Evolutionary conservation across 1,140 invertebrate genomes (phyloP).

Genomic region (Drosophila novamexicana): DNA sequence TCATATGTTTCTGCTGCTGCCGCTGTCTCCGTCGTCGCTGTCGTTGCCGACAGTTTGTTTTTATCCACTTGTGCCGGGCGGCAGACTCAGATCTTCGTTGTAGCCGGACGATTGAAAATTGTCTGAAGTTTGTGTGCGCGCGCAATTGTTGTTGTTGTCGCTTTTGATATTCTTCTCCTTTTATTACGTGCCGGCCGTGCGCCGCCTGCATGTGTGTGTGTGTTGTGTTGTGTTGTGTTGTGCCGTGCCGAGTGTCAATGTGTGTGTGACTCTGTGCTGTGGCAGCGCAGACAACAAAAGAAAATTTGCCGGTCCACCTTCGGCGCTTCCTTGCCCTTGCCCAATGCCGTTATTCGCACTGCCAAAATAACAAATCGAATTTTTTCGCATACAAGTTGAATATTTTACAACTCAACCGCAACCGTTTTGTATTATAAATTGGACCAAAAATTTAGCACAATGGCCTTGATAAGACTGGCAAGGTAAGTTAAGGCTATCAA

Average conservation of each 20-base stretch:
- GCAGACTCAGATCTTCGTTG: slow-evolving; percentile 29
- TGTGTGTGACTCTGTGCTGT: slow-evolving; percentile 24
- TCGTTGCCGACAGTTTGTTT: slow-evolving; percentile 36
- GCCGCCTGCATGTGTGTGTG: slow-evolving; percentile 29
- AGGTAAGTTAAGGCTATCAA: slow-evolving; percentile 59
- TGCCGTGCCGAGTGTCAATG: slow-evolving; percentile 10
- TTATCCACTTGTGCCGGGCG: slow-evolving; percentile 47
- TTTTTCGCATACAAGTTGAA: slow-evolving; percentile 48
- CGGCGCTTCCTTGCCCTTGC: slow-evolving; percentile 47
- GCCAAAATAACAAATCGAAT: slow-evolving; percentile 66
- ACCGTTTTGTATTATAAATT: slow-evolving; percentile 23
- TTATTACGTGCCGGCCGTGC: slow-evolving; percentile 59
- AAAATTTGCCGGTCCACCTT: slow-evolving; percentile 54
- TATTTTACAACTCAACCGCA: slow-evolving; percentile 57
- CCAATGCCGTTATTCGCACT: slow-evolving; percentile 76
- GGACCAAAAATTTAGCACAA: slow-evolving; percentile 51
- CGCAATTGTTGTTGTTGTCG: slow-evolving; percentile 44
- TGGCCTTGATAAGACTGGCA: slow-evolving; percentile 81
- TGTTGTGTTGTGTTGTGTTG: slow-evolving; percentile 19
- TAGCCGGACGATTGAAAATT: slow-evolving; percentile 43
- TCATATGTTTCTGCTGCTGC: slow-evolving; percentile 38
- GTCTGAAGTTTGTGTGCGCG: slow-evolving; percentile 43
- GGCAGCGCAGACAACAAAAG: slow-evolving; percentile 75
- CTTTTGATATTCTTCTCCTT: slow-evolving; percentile 24
- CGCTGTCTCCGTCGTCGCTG: slow-evolving; percentile 3